phyloP scores from a whole-genome alignment of 2,888 invertebrate genomes.

The Aethes cnicana region DNA sequence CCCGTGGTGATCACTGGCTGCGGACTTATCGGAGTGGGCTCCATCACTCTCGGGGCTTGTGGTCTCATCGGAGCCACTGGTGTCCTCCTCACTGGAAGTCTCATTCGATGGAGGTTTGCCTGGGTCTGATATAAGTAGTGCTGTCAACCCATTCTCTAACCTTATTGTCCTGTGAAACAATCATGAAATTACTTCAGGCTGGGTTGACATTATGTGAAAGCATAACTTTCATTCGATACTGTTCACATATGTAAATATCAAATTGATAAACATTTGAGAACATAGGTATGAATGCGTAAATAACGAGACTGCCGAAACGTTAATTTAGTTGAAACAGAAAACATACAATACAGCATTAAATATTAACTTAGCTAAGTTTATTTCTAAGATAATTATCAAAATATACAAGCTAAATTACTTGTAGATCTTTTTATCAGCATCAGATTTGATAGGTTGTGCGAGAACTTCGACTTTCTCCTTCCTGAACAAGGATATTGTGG shows the following conservation, averaged over 20 bases:
- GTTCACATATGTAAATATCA: too few relatives aligned
- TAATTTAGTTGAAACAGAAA: too few relatives aligned
- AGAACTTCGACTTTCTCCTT: slow-evolving; percentile 74
- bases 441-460: slow-evolving; percentile 86
- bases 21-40: slow-evolving; percentile 58
- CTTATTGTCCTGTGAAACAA: slow-evolving; percentile 80
- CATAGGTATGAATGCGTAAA: too few relatives aligned
- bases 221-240: too few relatives aligned
- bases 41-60: slow-evolving; percentile 72
- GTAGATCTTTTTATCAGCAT: slow-evolving; percentile 89
- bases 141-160: slow-evolving; percentile 87
- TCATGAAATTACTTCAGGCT: too few relatives aligned
- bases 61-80: slow-evolving; percentile 55
- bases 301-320: too few relatives aligned
- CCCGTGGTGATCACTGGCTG: slow-evolving; percentile 62
- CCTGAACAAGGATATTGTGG: slow-evolving; percentile 45
- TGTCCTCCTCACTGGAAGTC: slow-evolving; percentile 62
- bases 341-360: too few relatives aligned
- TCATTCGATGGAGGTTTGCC: slow-evolving; percentile 51
- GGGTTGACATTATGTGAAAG: too few relatives aligned
- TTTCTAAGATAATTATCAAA: neutral
- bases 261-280: too few relatives aligned
- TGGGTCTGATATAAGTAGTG: slow-evolving; percentile 87
- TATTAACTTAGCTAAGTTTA: neutral
- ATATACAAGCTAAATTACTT: slow-evolving; percentile 75